A percentile compares a stretch with the other conserved stretches of the same genome.
These are phyloP conservation scores for Neoitamus cyanurus DNA, from an alignment of 2,888 invertebrate genomes.

Conservation along the genomic window DNA sequence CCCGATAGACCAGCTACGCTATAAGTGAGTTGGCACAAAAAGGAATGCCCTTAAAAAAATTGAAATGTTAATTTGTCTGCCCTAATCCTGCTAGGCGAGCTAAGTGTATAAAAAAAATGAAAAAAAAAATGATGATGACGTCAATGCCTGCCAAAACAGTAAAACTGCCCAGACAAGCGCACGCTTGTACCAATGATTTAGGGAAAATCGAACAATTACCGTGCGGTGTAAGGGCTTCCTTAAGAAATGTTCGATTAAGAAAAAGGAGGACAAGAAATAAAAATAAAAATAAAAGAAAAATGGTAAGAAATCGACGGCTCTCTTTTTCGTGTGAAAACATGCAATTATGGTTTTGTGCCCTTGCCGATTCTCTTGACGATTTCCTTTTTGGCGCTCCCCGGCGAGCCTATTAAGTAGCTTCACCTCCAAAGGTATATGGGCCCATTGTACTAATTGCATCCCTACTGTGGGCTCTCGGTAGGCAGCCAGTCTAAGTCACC, in stretches of 20 bases:
- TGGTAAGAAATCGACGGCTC: background rate
- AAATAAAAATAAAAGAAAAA: background rate
- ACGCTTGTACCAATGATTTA: too few species aligned
- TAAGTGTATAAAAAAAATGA: too few species aligned
- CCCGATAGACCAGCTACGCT: too few species aligned
- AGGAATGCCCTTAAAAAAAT: too few species aligned
- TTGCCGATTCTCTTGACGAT: background rate
- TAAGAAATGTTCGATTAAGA: background rate
- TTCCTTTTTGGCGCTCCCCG: background rate
- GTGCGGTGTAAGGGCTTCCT: background rate
- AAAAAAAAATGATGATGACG: too few species aligned
- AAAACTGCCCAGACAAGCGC: too few species aligned
- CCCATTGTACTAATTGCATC: background rate
- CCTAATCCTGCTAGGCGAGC: too few species aligned
- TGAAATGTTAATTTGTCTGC: too few species aligned
- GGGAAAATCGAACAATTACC: background rate
- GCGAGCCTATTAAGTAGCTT: background rate
- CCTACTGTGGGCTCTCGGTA: background rate
- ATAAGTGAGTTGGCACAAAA: too few species aligned
- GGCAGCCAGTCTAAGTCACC: background rate
- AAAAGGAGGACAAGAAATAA: background rate
- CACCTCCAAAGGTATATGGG: background rate
- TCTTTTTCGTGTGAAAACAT: conserved; percentile 32
- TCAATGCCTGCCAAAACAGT: too few species aligned
- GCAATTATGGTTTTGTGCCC: conserved; percentile 24